phyloP scores from a whole-genome alignment of 2,797 vertebrate species.

The Perdix hodgsoniae region DNA sequence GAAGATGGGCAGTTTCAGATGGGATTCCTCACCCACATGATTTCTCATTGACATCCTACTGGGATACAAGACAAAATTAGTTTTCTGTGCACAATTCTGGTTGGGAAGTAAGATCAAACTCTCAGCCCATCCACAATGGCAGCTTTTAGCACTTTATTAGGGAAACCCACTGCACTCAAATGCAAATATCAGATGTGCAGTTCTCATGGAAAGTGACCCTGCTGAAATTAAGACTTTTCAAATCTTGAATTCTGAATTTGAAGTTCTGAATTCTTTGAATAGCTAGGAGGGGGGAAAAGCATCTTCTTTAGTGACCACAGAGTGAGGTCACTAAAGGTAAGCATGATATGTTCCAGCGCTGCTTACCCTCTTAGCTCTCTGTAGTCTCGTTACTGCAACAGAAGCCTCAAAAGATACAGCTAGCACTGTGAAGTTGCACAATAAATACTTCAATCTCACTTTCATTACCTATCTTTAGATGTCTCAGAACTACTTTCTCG shows the following conservation, averaged over 20 bases:
- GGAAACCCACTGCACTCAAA: not conserved
- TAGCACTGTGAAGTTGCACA: not conserved
- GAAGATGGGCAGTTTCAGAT: accelerated
- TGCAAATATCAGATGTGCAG: not conserved
- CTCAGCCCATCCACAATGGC: not conserved
- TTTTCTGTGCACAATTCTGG: not conserved
- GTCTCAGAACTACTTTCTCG: not conserved
- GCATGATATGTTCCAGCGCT: accelerated
- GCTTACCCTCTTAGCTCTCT: not conserved
- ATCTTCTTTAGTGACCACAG: not conserved
- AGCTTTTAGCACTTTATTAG: not conserved
- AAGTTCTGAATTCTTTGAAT: too few species aligned
- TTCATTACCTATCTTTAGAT: not conserved
- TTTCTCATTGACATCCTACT: not conserved
- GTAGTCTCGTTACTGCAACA: not conserved
- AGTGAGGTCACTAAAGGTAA: not conserved
- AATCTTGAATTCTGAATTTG: not conserved
- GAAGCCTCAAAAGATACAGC: not conserved
- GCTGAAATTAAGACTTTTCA: not conserved
- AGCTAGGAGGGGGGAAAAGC: not conserved
- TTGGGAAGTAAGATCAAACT: not conserved
- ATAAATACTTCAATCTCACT: not conserved
- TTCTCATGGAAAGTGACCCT: not conserved
- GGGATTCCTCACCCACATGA: accelerated
- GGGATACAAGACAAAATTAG: not conserved